Base-by-base conservation (phyloP, 2,113 vertebrate genomes). In the Gulo gulo region DNA sequence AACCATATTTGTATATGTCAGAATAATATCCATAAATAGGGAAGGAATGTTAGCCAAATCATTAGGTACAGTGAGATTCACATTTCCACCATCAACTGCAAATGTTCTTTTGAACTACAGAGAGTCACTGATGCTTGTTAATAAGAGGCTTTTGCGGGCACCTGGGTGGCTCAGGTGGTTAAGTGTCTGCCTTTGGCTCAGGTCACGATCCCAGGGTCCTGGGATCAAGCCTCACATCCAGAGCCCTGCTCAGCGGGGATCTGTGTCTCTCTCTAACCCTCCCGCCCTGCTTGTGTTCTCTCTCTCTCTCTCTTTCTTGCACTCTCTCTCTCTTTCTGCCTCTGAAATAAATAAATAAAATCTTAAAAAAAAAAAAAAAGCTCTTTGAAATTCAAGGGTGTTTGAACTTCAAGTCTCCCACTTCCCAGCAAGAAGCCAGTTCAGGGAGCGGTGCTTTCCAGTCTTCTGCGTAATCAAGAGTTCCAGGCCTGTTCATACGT, bases 1-100 rank as follows among this genome's bases (percentile, higher is more conserved):
- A 87, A 55, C 13, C 67, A 34, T 92, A 95, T 92, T 74, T 71
- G 42, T 63, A 74, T n/a, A 55, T 81, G 84, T 97, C 95, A 90
- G 87, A 96, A 95, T 69, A 96, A 97, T 79, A 95, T 21, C 94
- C 23, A 96, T 65, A 93, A 97, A 94, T 92, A 96, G 73, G 34
- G 21, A 94, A 94, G 24, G 12, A 69, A 85, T 84, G 95, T 94
- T 95, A 76, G 7, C 87, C 76, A 87, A 80, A 89, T 84, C 50
- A 63, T 63, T 92, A 88, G 36, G 76, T 84, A 84, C 76, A 95
- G 79, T 65, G 57, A 96, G 81, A 87, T 92, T 94, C 94, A 87
- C 67, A 87, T 76, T 94, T 96, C 63, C 79, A 81, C 45, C 91
- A 26, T 94, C 52, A 97, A 78, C n/a, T 31, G 45, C 69, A 95